Base-by-base conservation (phyloP, 2,113 vertebrate species). In the Lethenteron reissneri region DNA sequence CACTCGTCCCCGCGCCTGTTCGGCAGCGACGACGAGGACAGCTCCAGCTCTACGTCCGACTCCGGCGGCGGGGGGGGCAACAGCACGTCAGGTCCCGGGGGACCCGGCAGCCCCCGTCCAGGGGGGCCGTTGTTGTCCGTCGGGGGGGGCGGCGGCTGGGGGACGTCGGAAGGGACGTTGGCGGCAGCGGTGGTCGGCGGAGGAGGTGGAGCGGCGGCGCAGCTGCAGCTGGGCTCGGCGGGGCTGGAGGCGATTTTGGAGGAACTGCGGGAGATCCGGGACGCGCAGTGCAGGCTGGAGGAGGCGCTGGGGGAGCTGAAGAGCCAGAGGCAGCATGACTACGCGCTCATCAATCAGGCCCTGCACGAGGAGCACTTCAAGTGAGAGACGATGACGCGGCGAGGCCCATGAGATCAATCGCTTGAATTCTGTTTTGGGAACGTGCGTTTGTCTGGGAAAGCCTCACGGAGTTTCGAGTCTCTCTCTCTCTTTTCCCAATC, bases 281-380 rank as follows among this genome's bases (percentile, higher is more conserved):
- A 86, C 73, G 85, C 88, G 70, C 92, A 97, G 79, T 81, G 85
- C 0, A 90, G 96, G 77, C 85, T 95, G 82, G 94, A 95, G 80
- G 92, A 96, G 57, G 84, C 89, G 72, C 90, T 97, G 75, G 90
- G 95, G 76, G 94, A 96, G 80, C 85, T 99, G 79, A 99, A 94
- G 79, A 83, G 85, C 0, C 94, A 96, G 77, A 83, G 97, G 74
- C 94, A 96, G 79, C 79, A 87, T 25, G 92, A 97, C 79, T 99
- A 99, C 79, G 85, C 85, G 76, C 97, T 88, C 82, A 96, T 99
- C 92, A 95, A 88, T 0, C 94, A 96, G 83, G 92, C 91, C 77
- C 78, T 99, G 80, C 91, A 97, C 72, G 94, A 99, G 76, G 94
- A 99, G 76, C 85, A 83, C 70, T 95, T 87, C 81, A 89, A 89